phyloP scores from a whole-genome alignment of 2,888 invertebrate species.

The Lasioglossum morio region DNA sequence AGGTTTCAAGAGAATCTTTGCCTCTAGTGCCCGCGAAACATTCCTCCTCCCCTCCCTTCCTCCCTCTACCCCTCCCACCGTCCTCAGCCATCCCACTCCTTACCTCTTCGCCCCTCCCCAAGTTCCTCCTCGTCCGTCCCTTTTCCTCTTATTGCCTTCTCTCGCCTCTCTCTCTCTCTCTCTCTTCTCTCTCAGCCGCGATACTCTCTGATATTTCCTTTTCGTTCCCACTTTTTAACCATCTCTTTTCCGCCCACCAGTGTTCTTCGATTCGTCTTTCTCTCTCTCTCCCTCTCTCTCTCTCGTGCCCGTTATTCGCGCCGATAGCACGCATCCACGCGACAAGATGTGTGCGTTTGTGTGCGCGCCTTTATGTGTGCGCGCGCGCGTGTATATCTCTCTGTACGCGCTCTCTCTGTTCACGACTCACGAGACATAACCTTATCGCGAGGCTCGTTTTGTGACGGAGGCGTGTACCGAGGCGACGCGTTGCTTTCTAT shows the following conservation, averaged over 20 bases:
- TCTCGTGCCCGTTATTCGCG: constrained; percentile 42
- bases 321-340: constrained; percentile 31
- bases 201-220: constrained; percentile 33
- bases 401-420: constrained; percentile 43
- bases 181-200: constrained; percentile 19
- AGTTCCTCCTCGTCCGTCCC: neutral
- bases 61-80: neutral
- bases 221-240: constrained; percentile 25
- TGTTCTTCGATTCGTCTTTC: constrained; percentile 36
- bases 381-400: neutral
- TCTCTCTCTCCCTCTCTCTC: constrained; percentile 42
- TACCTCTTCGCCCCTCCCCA: constrained; percentile 2
- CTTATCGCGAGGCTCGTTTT: constrained; percentile 60
- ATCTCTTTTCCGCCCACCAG: constrained; percentile 16
- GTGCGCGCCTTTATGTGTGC: neutral
- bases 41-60: constrained; percentile 14
- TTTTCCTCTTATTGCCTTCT: neutral
- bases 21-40: constrained; percentile 61
- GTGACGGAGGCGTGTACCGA: constrained; percentile 59
- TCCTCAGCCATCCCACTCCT: neutral
- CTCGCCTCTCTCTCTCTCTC: constrained; percentile 4
- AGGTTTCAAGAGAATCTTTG: constrained; percentile 75
- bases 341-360: neutral
- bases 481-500: constrained; percentile 67
- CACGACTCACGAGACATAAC: constrained; percentile 56